Evolutionary conservation across 2,113 vertebrate genomes (phyloP), one percentile per base, ranked within the genome.

Genomic region (Ciconia boyciana): DNA sequence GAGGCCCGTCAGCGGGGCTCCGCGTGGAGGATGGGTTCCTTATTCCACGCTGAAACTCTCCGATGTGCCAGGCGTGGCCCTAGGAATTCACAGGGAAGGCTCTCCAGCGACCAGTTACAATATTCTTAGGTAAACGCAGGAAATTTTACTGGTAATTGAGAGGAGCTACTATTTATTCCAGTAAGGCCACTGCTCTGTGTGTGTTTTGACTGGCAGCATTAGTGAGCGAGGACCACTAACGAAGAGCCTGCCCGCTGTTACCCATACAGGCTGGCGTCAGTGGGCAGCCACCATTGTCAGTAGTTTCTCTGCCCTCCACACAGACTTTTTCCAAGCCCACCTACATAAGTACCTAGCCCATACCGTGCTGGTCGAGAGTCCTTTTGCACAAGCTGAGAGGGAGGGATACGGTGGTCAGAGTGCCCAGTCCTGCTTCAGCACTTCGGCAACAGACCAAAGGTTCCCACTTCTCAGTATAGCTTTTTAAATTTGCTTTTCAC

Each of bases 201-300:
- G 66, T 44, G 76, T n/a, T 65, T 11, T 20, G 70, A 44, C 71
- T 3, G 58, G 18, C 70, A 51, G 70, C 26, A 0, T 4, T 3
- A 6, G 44, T 1, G 44, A 29, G 66, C 18, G 81, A 19, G 13
- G 48, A 2, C 1, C 2, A 61, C 11, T 5, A 3, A 1, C 2
- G 29, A 13, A 6, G 46, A 57, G 58, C 62, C 86, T 46, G 69
- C 43, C 72, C 8, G 46, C 69, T 24, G 1, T 14, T 2, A 7
- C 1, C 88, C 72, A 0, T 5, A 1, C 26, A 5, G 31, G 13
- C 48, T 9, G 6, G 20, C 6, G 16, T 1, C 2, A 52, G 62
- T 2, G 17, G 29, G 5, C 71, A 9, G 44, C 58, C 28, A 4
- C 5, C 16, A 0, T 4, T 13, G 17, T 31, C 80, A 6, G 24